Evolutionary conservation across 2,888 invertebrate species (phyloP).

Genomic region (Metallyticus violacea): DNA sequence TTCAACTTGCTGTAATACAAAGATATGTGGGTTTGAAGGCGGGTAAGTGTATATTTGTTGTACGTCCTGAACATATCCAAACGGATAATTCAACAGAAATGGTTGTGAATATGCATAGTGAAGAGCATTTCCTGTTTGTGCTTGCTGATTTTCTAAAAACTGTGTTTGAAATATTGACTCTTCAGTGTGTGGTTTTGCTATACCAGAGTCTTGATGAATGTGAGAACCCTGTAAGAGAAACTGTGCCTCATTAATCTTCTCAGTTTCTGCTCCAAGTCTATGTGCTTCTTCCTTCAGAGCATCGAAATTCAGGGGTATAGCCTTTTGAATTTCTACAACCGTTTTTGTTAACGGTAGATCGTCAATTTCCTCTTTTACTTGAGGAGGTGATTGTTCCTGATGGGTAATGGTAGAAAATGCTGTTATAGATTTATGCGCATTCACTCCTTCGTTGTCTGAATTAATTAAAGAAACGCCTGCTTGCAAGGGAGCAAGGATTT

Average conservation of each 20-base stretch:
- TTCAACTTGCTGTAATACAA: neutral
- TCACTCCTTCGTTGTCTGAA: neutral
- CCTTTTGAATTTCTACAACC: conserved; percentile 63
- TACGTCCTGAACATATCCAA: neutral
- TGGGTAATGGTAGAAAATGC: neutral
- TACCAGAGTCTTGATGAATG: neutral
- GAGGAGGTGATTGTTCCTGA: neutral
- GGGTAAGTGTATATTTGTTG: neutral
- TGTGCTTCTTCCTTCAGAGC: neutral
- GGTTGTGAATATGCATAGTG: neutral
- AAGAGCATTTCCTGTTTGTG: neutral
- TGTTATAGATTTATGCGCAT: neutral
- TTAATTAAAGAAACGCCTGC: neutral
- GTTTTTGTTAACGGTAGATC: conserved; percentile 44
- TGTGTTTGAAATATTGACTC: neutral
- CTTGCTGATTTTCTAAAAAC: neutral
- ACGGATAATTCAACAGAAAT: neutral
- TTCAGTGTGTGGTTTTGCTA: neutral
- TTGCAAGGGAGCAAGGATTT: conserved; percentile 13
- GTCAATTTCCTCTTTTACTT: conserved; percentile 5
- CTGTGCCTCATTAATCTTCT: neutral
- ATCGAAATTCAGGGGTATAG: conserved; percentile 48
- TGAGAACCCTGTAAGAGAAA: neutral
- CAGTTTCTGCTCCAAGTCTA: neutral
- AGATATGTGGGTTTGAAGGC: no score